Base-by-base conservation (phyloP, 2,888 invertebrate species). In the Leptogaster cylindrica region DNA sequence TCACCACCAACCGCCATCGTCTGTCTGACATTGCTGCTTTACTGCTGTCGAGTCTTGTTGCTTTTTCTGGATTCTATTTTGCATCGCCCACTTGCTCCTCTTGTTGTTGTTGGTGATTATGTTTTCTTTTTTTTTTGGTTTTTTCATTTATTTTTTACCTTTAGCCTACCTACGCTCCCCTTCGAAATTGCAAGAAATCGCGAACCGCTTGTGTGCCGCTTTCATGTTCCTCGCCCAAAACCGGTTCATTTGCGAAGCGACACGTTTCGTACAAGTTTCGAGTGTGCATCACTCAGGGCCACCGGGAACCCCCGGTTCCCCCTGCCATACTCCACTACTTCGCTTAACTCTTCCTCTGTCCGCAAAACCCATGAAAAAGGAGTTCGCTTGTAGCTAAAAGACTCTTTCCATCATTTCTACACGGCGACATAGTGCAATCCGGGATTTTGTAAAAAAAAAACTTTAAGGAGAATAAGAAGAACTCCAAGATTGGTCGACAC, bases 211-310 rank as follows among this genome's bases (percentile, higher is more conserved):
- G 44, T n/a, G 52, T 33, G 52, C 33, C 31, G 52, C 31, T 52
- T 52, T 52, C 52, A 52, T 31, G 33, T 52, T 52, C 52, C 52
- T 52, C 31, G 52, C 52, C 31, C 52, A 52, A 28, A 52, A 52
- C 52, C 52, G 52, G 52, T 52, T 52, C 52, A 18, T 8, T n/a
- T 18, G 33, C 52, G 33, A 18, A 10, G 52, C 31, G 52, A 52
- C 52, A 33, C 52, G 52, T 52, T 52, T 52, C 52, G 31, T 52
- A 18, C 52, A 52, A 52, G 52, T 52, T 52, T 52, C 33, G 52
- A 52, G 52, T 31, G 52, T 52, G 52, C 18, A 33, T 52, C 33
- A 52, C 10, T n/a, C n/a, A n/a, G n/a, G n/a, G n/a, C 31, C 33
- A n/a, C 31, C 23, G 52, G 16, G 10, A 12, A 3, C 12, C 18